Evolutionary conservation across 2,888 invertebrate genomes (phyloP), one percentile per base, ranked within the genome.

Genomic region (Litoditis marina): DNA sequence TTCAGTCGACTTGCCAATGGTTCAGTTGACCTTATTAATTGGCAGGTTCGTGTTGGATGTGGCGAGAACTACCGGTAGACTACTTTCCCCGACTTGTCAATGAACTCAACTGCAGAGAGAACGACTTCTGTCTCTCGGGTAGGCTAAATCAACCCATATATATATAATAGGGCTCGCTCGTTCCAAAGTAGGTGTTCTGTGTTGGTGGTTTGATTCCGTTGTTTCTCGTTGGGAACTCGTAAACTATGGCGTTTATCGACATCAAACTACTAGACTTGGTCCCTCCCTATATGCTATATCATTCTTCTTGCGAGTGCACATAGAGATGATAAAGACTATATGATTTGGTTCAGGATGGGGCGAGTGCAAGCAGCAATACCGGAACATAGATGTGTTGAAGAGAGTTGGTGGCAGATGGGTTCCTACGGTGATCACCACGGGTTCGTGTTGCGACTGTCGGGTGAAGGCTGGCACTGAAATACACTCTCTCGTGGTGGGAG

Each of bases 271-370:
- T n/a, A n/a, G n/a, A n/a, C n/a, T n/a, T n/a, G n/a, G n/a, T n/a
- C n/a, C n/a, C n/a, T n/a, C n/a, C n/a, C n/a, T n/a, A n/a, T n/a
- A n/a, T n/a, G n/a, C n/a, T n/a, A n/a, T n/a, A n/a, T n/a, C n/a
- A n/a, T n/a, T n/a, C n/a, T n/a, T n/a, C n/a, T 19, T 19, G 13
- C 22, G 1, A n/a, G 8, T 47, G 1, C 8, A 1, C 13, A 19
- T n/a, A 47, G 22, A 47, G 8, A 1, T 47, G 13, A 16, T n/a
- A 19, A 47, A 46, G n/a, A n/a, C n/a, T n/a, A n/a, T n/a, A n/a
- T n/a, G n/a, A n/a, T n/a, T n/a, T n/a, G n/a, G n/a, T 71, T 55
- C 62, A 79, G 80, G 78, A 7, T 81, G 79, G 79, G 81, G 81
- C 19, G 61, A 69, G n/a, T 81, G 81, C 62, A 65, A 70, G 50